A percentile compares a stretch with the other conserved stretches of the same genome.
These are phyloP conservation scores for Cryptotermes secundus DNA, from an alignment of 1,140 invertebrate species.

Conservation along the genomic window DNA sequence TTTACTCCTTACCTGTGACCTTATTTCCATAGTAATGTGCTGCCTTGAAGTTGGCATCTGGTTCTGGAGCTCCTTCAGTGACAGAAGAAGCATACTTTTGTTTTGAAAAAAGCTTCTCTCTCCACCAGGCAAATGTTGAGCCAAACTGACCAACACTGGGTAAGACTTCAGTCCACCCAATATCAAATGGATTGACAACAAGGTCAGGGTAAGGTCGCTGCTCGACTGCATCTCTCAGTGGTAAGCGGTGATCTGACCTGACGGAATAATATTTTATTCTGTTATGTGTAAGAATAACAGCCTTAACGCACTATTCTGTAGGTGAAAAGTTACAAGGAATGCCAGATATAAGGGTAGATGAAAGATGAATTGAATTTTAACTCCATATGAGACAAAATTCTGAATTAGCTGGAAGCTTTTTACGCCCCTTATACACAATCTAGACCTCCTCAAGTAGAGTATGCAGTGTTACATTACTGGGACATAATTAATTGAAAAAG, in stretches of 20 bases:
- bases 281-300: too few relatives aligned
- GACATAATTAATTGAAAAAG: too few relatives aligned
- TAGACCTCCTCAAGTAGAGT: too few relatives aligned
- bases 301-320: too few relatives aligned
- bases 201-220: constrained; percentile 41
- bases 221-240: constrained; percentile 68
- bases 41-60: constrained; percentile 1
- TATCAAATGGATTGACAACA: constrained; percentile 13
- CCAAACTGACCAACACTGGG: constrained; percentile 35
- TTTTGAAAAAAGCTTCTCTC: not conserved
- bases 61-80: not conserved
- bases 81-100: not conserved
- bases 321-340: too few relatives aligned
- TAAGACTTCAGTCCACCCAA: not conserved
- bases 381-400: too few relatives aligned
- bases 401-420: too few relatives aligned
- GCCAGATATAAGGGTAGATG: too few relatives aligned
- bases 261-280: not conserved
- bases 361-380: too few relatives aligned
- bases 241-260: constrained; percentile 40
- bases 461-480: too few relatives aligned
- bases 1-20: not conserved
- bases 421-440: too few relatives aligned
- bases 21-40: constrained; percentile 21
- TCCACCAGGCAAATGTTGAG: constrained; percentile 6